Evolutionary conservation across 2,797 vertebrate species (phyloP).

Genomic region (Acanthiza pusilla): DNA sequence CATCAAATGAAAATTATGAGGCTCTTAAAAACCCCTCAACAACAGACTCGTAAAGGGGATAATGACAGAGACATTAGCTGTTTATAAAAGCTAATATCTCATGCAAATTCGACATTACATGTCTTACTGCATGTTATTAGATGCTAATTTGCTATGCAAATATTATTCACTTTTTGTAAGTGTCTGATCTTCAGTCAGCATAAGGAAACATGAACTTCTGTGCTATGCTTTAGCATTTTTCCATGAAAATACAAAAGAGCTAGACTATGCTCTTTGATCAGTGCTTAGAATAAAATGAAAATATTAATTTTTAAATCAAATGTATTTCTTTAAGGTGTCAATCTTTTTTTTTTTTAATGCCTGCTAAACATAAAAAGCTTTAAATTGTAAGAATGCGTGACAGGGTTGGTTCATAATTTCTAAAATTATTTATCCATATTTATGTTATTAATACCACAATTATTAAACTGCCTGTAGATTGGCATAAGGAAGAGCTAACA

Average conservation of each 20-base stretch:
- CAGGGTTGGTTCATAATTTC: background rate
- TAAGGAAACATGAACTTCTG: background rate
- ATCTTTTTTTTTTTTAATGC: background rate
- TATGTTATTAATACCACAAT: background rate
- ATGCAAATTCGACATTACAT: constrained; percentile 58
- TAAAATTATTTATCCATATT: background rate
- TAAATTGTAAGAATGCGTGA: background rate
- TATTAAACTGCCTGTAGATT: background rate
- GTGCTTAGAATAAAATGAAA: constrained; percentile 12
- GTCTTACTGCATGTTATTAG: constrained; percentile 38
- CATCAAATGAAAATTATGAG: constrained; percentile 54
- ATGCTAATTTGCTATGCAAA: constrained; percentile 50
- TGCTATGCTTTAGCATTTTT: background rate
- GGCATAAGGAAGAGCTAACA: background rate
- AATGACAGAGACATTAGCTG: constrained; percentile 66
- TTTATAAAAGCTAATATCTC: constrained; percentile 60
- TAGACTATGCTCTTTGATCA: background rate
- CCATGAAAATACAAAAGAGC: background rate
- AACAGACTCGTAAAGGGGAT: constrained; percentile 44
- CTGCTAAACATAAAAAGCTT: background rate
- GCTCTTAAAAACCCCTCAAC: constrained; percentile 42
- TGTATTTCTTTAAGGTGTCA: background rate
- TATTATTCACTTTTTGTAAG: constrained; percentile 36
- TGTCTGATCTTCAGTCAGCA: constrained; percentile 13
- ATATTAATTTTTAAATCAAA: background rate